Evolutionary conservation across 2,797 vertebrate genomes (phyloP), one percentile per base, ranked within the genome.

Genomic region (Morelia viridis): DNA sequence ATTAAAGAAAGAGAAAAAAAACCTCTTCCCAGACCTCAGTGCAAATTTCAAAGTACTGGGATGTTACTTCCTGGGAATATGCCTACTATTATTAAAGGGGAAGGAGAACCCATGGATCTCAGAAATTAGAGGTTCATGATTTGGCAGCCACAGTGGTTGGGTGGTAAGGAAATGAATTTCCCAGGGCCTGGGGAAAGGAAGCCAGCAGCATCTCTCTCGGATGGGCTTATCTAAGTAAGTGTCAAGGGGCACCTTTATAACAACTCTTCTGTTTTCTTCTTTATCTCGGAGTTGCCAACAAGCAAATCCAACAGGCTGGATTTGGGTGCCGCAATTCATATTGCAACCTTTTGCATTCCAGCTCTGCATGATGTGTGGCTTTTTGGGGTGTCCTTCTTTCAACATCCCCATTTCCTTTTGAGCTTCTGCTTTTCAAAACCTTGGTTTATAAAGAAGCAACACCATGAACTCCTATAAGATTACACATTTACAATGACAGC

Each of bases 401-500:
- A 31, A 1, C 5, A 64, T 15, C 22, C 26, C 10, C 28, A 13
- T 10, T 62, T 26, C n/a, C 5, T 89, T 94, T 90, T 15, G 61
- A 90, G 1, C 41, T 65, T 0, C 6, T 90, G 1, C 80, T 94
- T 93, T 22, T 1, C 80, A 85, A 93, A 91, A 1, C 3, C 3
- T 83, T 26, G 60, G 6, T 26, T 61, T 89, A 76, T 6, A 26
- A 5, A 68, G 3, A 93, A 90, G 28, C 13, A 71, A 61, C 76
- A 76, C 22, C 76, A 89, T 85, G 68, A 62, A 60, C 0, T 4
- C 35, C 0, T 24, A 71, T 93, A 61, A 64, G 1, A 64, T 28
- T 1, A 13, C 41, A 64, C 24, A 93, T 90, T 94, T 95, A 91
- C 61, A 94, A 95, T 94, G 87, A 1, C 64, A 94, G 87, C 92